phyloP scores from a whole-genome alignment of 2,797 vertebrate species.

The Tokudaia muenninki region DNA sequence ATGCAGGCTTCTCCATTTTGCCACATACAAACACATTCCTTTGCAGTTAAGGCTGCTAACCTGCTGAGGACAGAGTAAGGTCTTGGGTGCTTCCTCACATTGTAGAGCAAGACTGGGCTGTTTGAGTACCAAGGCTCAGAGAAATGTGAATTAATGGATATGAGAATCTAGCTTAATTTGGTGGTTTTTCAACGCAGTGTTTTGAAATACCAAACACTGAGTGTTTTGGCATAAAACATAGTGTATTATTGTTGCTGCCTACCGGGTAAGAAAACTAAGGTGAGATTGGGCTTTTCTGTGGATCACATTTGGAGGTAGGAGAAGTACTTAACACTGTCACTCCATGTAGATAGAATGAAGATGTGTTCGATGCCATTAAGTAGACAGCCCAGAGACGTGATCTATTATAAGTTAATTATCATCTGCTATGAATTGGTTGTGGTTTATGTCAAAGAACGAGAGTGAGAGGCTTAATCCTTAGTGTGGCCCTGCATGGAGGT shows the following conservation, averaged over 20 bases:
- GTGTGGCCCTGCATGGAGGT: not conserved
- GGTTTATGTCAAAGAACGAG: not conserved
- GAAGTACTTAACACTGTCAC: not conserved
- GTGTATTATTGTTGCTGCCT: not conserved
- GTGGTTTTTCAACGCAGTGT: not conserved
- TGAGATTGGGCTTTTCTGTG: not conserved
- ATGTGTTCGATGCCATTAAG: not conserved
- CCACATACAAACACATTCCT: not conserved
- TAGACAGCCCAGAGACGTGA: not conserved
- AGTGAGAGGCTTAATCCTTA: not conserved
- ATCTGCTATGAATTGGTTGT: not conserved
- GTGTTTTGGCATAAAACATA: constrained; percentile 16
- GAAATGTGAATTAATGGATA: not conserved
- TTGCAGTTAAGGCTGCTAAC: not conserved
- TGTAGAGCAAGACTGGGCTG: not conserved
- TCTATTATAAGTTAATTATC: not conserved
- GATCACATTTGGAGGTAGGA: not conserved
- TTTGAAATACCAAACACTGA: not conserved
- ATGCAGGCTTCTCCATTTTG: not conserved
- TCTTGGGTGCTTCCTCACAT: not conserved
- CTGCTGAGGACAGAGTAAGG: not conserved
- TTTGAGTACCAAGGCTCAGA: not conserved
- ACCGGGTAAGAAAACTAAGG: not conserved
- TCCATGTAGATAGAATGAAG: not conserved
- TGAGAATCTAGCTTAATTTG: not conserved